These are phyloP conservation scores for Eulemur macaco DNA, from an alignment of 2,113 vertebrate species.

Conservation along the genomic window DNA sequence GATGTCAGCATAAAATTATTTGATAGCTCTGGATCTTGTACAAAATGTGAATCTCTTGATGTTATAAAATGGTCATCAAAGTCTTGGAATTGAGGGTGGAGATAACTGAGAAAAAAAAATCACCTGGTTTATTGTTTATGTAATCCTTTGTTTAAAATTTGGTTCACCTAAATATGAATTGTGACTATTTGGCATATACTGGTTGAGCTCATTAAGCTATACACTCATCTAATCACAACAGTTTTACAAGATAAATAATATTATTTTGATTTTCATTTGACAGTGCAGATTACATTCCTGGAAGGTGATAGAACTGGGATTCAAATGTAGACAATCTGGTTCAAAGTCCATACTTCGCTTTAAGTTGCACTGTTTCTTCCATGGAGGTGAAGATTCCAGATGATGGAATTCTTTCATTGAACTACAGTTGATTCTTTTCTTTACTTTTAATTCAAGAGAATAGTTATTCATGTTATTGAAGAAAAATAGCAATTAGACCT, in stretches of 20 bases:
- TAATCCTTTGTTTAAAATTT: slow-evolving; percentile 39
- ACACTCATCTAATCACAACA: background rate
- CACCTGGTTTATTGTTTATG: background rate
- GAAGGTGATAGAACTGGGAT: background rate
- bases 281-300: background rate
- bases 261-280: background rate
- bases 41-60: slow-evolving; percentile 82
- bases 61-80: slow-evolving; percentile 79
- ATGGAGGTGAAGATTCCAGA: background rate
- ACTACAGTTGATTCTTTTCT: background rate
- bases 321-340: background rate
- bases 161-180: background rate
- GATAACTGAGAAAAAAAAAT: slow-evolving; percentile 11
- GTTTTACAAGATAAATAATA: background rate
- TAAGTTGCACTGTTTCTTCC: background rate
- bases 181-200: background rate
- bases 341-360: background rate
- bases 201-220: background rate
- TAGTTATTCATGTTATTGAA: background rate
- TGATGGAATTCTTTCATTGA: background rate
- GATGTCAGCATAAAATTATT: slow-evolving; percentile 91
- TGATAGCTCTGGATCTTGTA: slow-evolving; percentile 81
- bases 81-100: slow-evolving; percentile 55
- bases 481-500: background rate
- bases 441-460: background rate